These are phyloP conservation scores for human (Homo sapiens) DNA, from an alignment of 2,113 vertebrate species.

Conservation along the genomic window DNA sequence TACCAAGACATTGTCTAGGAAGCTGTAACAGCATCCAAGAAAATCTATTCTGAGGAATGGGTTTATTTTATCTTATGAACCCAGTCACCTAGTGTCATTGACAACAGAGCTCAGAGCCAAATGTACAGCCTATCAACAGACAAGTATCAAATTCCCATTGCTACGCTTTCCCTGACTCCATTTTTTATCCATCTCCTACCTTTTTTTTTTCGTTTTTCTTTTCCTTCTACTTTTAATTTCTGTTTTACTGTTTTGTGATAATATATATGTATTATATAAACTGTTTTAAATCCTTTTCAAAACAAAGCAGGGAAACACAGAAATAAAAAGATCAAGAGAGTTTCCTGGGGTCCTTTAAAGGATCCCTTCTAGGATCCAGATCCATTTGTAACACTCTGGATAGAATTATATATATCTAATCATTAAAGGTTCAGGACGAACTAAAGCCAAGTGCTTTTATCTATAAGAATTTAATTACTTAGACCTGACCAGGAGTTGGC, in stretches of 20 bases:
- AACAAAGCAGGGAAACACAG: not conserved
- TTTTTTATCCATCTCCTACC: not conserved
- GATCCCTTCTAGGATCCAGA: not conserved
- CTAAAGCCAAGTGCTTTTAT: constrained; percentile 12
- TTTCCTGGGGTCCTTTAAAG: not conserved
- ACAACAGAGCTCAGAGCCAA: not conserved
- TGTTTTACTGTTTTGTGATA: not conserved
- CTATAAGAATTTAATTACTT: not conserved
- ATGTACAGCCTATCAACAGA: not conserved
- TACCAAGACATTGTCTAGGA: not conserved
- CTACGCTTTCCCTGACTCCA: not conserved
- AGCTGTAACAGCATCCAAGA: not conserved
- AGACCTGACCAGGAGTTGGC: not conserved
- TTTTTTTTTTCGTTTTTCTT: constrained; percentile 12
- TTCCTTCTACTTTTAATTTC: constrained; percentile 7
- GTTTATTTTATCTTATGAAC: not conserved
- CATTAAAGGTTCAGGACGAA: constrained; percentile 5
- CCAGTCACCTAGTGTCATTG: not conserved
- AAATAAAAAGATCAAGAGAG: constrained; percentile 6
- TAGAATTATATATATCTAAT: not conserved
- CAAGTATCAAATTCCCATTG: not conserved
- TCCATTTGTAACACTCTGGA: not conserved
- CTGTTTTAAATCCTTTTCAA: not conserved
- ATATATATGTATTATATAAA: not conserved
- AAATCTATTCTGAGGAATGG: not conserved